Evolutionary conservation across 1,140 invertebrate species (phyloP).

Genomic region (Cydia fagiglandana): DNA sequence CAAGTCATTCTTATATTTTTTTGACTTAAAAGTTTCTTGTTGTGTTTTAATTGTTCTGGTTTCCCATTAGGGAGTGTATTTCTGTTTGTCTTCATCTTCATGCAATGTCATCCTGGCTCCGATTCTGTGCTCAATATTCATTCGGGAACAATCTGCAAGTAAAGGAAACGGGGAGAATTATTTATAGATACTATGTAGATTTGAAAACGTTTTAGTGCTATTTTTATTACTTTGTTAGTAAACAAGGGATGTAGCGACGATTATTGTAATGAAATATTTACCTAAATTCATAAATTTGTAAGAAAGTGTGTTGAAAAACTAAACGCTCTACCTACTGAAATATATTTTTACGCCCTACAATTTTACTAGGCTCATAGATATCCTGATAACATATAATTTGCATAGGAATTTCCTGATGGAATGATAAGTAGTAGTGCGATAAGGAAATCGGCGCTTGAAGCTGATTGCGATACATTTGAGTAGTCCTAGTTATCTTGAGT

Average conservation of each 20-base stretch:
- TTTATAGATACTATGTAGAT: conserved; percentile 40
- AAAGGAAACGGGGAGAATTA: conserved; percentile 42
- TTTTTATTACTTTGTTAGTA: not conserved
- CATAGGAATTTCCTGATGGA: not conserved
- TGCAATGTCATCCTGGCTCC: conserved; percentile 52
- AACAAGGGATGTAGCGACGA: not conserved
- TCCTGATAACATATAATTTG: conserved; percentile 1
- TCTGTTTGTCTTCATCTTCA: conserved; percentile 34
- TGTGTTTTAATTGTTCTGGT: not conserved
- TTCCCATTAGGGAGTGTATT: not conserved
- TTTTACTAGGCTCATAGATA: too few species aligned
- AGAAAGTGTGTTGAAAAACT: too few species aligned
- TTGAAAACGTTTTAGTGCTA: conserved; percentile 8
- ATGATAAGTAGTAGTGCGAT: not conserved
- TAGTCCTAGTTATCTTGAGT: not conserved
- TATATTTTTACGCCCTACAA: too few species aligned
- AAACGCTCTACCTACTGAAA: too few species aligned
- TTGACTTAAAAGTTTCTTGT: not conserved
- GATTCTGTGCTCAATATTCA: conserved; percentile 40
- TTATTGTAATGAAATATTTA: not conserved
- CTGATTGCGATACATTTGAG: conserved; percentile 10
- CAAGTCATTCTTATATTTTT: conserved; percentile 8
- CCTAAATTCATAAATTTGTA: too few species aligned
- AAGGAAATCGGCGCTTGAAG: conserved; percentile 1
- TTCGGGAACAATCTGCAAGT: conserved; percentile 49